Base-by-base conservation (phyloP, 2,797 vertebrate species). In the Sitta carolinensis region DNA sequence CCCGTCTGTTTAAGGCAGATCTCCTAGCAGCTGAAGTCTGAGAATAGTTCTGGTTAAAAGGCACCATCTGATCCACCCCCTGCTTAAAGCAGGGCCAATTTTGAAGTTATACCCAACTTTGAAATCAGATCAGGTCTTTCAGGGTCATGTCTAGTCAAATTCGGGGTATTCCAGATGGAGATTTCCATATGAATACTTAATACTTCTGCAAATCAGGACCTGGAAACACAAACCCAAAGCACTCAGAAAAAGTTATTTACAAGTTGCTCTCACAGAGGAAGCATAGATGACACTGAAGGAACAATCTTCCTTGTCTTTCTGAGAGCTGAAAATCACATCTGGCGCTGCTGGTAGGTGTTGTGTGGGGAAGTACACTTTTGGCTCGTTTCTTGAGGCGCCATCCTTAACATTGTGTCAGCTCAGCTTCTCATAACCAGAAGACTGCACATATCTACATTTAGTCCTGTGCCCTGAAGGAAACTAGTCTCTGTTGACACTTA, bases 21-120 rank as follows among this genome's bases (percentile, higher is more conserved):
- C 59, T 94, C 62, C 25, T 51, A 86, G 81, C 84, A 90, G 84
- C 64, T 93, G 81, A 87, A 92, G 47, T 78, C 90, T 95, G 68
- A 94, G 94, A 93, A 95, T 93, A 95, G 68, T 90, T 94, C 79
- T 86, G 69, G 47, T 84, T 93, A 88, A 78, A 94, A 95, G 34
- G 32, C 83, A 86, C 85, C 93, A 94, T 88, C 87, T 94, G 94
- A 95, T 94, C 83, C 80, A 66, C 80, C 75, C 43, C 76, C 22
- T 94, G 51, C 48, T 79, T 81, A 93, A 89, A 93, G 63, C 34
- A 90, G n/a, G 59, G 81, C 90, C 93, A 90, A 86, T 73, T 95
- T 88, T 89, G 48, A 95, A 91, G 59, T 90, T 87, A 59, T 76
- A 88, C 4, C 9, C 51, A 88, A 91, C 51, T 93, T 45, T 73